Percentiles rank a stretch among this genome's conserved stretches.
These are phyloP conservation scores for Plestiodon gilberti DNA, from an alignment of 2,113 vertebrate species.

Conservation along the genomic window DNA sequence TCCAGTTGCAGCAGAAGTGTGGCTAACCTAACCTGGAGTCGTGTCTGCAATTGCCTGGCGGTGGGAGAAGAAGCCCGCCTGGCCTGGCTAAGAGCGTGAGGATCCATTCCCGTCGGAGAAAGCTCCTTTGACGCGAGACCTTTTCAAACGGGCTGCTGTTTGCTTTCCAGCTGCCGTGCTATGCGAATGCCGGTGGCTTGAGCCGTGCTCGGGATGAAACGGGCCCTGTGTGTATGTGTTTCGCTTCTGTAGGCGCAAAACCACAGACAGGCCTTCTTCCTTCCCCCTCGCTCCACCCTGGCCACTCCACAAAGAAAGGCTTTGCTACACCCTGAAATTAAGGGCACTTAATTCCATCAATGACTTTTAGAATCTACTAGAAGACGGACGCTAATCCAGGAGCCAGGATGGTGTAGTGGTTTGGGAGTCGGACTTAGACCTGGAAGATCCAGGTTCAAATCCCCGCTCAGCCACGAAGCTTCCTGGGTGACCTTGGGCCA, in stretches of 20 bases:
- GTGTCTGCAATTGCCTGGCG: neutral
- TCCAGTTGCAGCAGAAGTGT: neutral
- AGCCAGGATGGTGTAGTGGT: too few species aligned
- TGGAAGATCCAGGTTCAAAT: too few species aligned
- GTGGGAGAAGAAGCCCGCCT: neutral
- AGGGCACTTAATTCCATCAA: neutral
- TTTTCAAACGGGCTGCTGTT: neutral
- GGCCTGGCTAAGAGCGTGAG: neutral
- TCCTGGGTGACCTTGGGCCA: too few species aligned
- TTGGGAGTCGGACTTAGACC: too few species aligned
- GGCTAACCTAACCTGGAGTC: neutral
- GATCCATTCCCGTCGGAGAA: neutral
- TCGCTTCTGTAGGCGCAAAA: neutral
- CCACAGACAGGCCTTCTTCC: accelerated
- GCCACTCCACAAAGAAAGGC: neutral
- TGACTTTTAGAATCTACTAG: too few species aligned
- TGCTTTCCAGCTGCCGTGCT: neutral
- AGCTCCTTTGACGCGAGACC: neutral
- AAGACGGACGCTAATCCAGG: too few species aligned
- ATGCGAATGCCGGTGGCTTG: neutral
- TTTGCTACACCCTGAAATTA: too few species aligned
- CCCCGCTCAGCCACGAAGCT: too few species aligned
- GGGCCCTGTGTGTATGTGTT: neutral
- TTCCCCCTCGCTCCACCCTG: accelerated
- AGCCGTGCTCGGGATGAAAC: neutral